Evolutionary conservation across 1,140 invertebrate species (phyloP), one percentile per base, ranked within the genome.

Genomic region (Aphelinus certus): DNA sequence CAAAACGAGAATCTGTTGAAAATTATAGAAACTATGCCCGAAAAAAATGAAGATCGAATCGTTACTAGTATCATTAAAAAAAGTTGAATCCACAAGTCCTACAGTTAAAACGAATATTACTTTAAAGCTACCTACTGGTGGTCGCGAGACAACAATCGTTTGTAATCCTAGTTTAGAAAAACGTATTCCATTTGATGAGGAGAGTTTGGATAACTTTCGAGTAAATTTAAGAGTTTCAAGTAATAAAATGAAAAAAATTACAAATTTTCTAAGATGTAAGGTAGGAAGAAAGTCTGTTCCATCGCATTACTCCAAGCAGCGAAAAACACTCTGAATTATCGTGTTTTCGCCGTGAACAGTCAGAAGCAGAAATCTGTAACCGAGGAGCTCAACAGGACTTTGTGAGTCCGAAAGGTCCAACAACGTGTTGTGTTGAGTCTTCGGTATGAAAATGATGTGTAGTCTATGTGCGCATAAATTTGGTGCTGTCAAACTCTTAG

Each of bases 11-110:
- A 26, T 26, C 26, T 26, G 26, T 26, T 26, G 26, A 26, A 26
- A 26, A 26, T 26, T 26, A 26, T 26, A 26, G 26, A 26, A 69
- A 56, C 43, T 47, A 47, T 69, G 45, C 53, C 71, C 26, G 62
- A 48, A 46, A 73, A 73, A 56, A 55, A 57, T 45, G n/a, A 73
- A 73, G 71, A 73, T 10, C 71, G 65, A 73, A 64, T 73, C 10
- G 62, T 58, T 43, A 10, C 61, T 2, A 6, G 7, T n/a, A 48
- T 73, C 10, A 65, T 73, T 45, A 73, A 73, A 64, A 65, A 65
- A 55, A 47, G 45, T 42, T 56, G 45, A 65, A 1, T 69, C 53
- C 48, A 57, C 2, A 9, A 46, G 2, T 45, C 26, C 6, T 67
- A 10, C 26, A 45, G 10, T 5, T 58, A 10, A 47, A 55, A 2